phyloP scores from a whole-genome alignment of 2,888 invertebrate species.

The Esperia sulphurella region DNA sequence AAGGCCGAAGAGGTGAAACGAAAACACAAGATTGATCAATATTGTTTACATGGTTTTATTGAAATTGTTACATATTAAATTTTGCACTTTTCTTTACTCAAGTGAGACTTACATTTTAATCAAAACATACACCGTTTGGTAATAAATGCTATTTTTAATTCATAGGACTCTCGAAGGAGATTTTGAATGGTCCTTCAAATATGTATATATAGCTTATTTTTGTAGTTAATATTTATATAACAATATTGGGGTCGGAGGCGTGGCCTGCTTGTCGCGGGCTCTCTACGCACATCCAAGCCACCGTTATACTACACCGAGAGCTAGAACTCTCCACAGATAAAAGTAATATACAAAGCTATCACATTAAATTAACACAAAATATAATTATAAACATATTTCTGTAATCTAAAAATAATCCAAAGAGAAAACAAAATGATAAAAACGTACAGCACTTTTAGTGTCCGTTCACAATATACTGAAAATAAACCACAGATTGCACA shows the following conservation, averaged over 20 bases:
- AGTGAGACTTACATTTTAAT: slow-evolving; percentile 69
- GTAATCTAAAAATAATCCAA: slow-evolving; percentile 69
- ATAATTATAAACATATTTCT: slow-evolving; percentile 73
- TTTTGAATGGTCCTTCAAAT: slow-evolving; percentile 62
- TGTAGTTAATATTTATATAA: slow-evolving; percentile 37
- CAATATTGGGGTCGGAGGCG: slow-evolving; percentile 18
- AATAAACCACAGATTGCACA: slow-evolving; percentile 73
- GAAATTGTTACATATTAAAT: slow-evolving; percentile 76
- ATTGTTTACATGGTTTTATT: slow-evolving; percentile 76
- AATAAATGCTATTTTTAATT: slow-evolving; percentile 76
- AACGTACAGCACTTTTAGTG: slow-evolving; percentile 72
- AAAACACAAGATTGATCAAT: slow-evolving; percentile 54
- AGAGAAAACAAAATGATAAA: slow-evolving; percentile 59
- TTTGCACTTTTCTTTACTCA: slow-evolving; percentile 74
- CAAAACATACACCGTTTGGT: slow-evolving; percentile 76
- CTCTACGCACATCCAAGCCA: slow-evolving; percentile 25
- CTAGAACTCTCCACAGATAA: slow-evolving; percentile 52
- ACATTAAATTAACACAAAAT: slow-evolving; percentile 78
- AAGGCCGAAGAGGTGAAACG: slow-evolving; percentile 25
- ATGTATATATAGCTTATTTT: slow-evolving; percentile 37
- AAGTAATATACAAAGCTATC: slow-evolving; percentile 78
- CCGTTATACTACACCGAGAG: slow-evolving; percentile 45
- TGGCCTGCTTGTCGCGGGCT: slow-evolving; percentile 4
- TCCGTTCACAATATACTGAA: slow-evolving; percentile 49
- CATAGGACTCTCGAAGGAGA: slow-evolving; percentile 58